Evolutionary conservation across 1,140 invertebrate species (phyloP), one percentile per base, ranked within the genome.

Genomic region (Eupeodes corollae): DNA sequence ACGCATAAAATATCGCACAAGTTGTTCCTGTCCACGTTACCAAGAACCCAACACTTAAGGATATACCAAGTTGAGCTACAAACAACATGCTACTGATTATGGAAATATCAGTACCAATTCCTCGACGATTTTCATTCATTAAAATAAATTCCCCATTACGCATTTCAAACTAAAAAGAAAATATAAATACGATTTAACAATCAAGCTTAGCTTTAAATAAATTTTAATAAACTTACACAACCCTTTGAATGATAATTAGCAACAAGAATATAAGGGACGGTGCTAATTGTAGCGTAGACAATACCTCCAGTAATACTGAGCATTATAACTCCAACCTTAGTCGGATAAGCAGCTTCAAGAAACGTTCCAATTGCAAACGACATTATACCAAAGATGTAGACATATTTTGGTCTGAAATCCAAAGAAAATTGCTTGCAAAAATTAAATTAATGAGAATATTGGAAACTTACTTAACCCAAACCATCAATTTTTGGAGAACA

Each of bases 221-320:
- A 35, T 10, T 35, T 6, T 6, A 35, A 35, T n/a, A 35, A 37
- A 57, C 61, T 75, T 72, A 86, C 83, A 69, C 72, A 74, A 41
- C 78, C 76, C 9, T 73, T 75, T 6, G 79, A 75, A 56, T 88
- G 85, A 61, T 87, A 88, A 55, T 83, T 75, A 11, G 84, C 84
- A 21, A 88, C 74, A 11, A 88, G 64, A 11, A 88, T 61, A 59
- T 86, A 88, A 13, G 85, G 85, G 78, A 88, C 84, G 0, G 84
- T 88, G 54, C 87, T 87, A 5, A 88, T 61, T 0, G 85, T 87
- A 1, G 84, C 82, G 59, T 87, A 88, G 78, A 86, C 84, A 11
- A 88, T 77, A 1, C 85, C 85, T 5, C 81, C 80, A 3, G 79
- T 75, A 61, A 75, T 76, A 0, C 80, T 83, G 48, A 83, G 79